A percentile compares a stretch with the other conserved stretches of the same genome.
phyloP scores from a whole-genome alignment of 1,140 invertebrate species.

The Tetranychus cinnabarinus region DNA sequence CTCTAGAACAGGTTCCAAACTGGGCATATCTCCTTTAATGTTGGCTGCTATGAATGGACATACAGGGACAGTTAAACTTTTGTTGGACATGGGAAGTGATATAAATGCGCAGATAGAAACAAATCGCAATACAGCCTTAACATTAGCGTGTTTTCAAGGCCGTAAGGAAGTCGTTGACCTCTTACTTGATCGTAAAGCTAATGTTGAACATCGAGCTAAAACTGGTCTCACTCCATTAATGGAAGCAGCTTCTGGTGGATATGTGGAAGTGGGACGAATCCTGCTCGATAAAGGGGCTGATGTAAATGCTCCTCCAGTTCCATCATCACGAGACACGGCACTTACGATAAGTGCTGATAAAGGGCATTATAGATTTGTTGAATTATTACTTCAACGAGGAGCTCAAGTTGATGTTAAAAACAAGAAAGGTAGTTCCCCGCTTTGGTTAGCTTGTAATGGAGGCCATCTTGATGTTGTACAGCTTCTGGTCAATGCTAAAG shows the following conservation, averaged over 20 bases:
- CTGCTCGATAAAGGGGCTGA: slow-evolving; percentile 88
- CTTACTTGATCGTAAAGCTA: slow-evolving; percentile 82
- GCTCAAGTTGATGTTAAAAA: slow-evolving; percentile 92
- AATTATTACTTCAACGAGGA: slow-evolving; percentile 33
- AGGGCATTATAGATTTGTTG: slow-evolving; percentile 89
- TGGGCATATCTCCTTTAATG: slow-evolving; percentile 97
- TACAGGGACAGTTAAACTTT: slow-evolving; percentile 44
- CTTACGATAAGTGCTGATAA: slow-evolving; percentile 98
- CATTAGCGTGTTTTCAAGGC: slow-evolving; percentile 96
- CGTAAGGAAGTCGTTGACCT: slow-evolving; percentile 91
- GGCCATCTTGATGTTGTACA: slow-evolving; percentile 92
- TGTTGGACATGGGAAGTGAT: slow-evolving; percentile 92
- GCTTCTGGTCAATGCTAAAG: slow-evolving; percentile 57
- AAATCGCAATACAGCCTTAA: slow-evolving; percentile 93
- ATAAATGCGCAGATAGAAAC: slow-evolving; percentile 99
- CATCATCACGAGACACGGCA: slow-evolving; percentile 87
- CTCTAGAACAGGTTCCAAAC: slow-evolving; percentile 79
- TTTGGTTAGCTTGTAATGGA: slow-evolving; percentile 93
- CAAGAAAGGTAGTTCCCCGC: slow-evolving; percentile 94
- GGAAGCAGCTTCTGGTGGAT: slow-evolving; percentile 97
- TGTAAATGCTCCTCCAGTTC: slow-evolving; percentile 93
- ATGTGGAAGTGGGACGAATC: slow-evolving; percentile 89
- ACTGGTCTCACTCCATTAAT: slow-evolving; percentile 93
- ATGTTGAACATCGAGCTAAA: slow-evolving; percentile 96
- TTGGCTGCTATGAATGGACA: slow-evolving; percentile 99